These are phyloP conservation scores for Equus przewalskii DNA, from an alignment of 2,113 vertebrate species.

Conservation along the genomic window DNA sequence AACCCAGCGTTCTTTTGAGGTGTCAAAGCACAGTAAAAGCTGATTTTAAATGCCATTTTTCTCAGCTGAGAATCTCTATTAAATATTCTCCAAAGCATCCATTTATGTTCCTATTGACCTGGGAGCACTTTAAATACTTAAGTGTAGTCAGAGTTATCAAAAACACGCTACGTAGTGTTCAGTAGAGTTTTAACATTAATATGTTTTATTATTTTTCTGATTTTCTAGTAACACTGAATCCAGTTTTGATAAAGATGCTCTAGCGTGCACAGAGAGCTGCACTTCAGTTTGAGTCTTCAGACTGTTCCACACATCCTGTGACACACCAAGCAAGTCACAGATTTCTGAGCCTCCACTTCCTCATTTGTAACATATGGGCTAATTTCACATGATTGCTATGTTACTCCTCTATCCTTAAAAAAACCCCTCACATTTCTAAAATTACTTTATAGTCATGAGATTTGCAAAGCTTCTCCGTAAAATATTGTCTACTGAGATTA, in stretches of 20 bases:
- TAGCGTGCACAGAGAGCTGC: not conserved
- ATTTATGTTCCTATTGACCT: not conserved
- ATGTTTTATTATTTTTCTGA: not conserved
- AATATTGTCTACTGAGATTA: not conserved
- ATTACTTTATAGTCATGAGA: not conserved
- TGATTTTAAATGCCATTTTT: not conserved
- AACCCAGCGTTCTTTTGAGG: not conserved
- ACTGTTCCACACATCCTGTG: too few relatives aligned
- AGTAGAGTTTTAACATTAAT: not conserved
- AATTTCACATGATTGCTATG: not conserved
- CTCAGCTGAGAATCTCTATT: conserved; percentile 4
- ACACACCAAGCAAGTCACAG: not conserved
- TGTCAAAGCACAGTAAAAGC: conserved; percentile 39
- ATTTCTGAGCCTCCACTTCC: not conserved
- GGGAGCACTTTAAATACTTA: not conserved
- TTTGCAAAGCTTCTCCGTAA: not conserved
- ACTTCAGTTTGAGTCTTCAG: not conserved
- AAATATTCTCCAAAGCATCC: conserved; percentile 27
- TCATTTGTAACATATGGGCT: not conserved
- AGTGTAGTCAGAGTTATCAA: not conserved
- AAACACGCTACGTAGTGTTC: not conserved
- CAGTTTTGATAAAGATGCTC: not conserved
- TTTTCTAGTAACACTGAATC: not conserved
- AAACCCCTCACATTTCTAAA: not conserved
- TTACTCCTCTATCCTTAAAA: not conserved